Percentiles rank a stretch among this genome's conserved stretches.
Evolutionary conservation across 1,140 invertebrate species (phyloP).

Genomic region (Zophobas atratus): DNA sequence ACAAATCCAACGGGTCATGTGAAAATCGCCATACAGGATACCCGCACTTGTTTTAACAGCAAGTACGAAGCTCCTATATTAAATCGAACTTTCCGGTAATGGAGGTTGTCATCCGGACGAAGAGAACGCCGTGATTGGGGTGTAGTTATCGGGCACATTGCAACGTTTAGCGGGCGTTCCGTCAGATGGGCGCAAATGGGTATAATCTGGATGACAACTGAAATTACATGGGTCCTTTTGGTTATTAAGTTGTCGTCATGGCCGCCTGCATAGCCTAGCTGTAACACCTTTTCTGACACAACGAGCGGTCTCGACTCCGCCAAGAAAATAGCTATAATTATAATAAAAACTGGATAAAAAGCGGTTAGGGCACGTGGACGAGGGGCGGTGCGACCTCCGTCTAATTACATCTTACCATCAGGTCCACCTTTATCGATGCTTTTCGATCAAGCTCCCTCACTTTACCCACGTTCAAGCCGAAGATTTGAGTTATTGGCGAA

Average conservation of each 20-base stretch:
- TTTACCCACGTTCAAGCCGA: constrained; percentile 48
- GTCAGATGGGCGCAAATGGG: constrained; percentile 29
- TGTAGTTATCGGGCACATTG: constrained; percentile 3
- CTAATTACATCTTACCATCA: constrained; percentile 64
- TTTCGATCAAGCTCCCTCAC: constrained; percentile 61
- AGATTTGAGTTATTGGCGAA: constrained; percentile 15
- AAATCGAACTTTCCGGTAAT: constrained; percentile 15
- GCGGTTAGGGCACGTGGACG: constrained; percentile 63
- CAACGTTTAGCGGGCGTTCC: constrained; percentile 28
- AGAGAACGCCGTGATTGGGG: neutral
- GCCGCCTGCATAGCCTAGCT: constrained; percentile 49
- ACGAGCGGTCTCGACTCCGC: constrained; percentile 43
- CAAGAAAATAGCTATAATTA: constrained; percentile 64
- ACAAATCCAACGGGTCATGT: constrained; percentile 8
- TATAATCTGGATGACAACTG: constrained; percentile 57
- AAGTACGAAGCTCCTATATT: neutral
- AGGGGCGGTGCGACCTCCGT: constrained; percentile 61
- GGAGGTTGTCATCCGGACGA: neutral
- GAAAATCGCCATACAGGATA: neutral
- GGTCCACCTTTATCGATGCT: constrained; percentile 59
- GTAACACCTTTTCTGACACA: constrained; percentile 55
- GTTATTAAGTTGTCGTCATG: constrained; percentile 59
- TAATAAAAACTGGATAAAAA: constrained; percentile 63
- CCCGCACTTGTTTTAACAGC: constrained; percentile 11
- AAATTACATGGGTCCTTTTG: constrained; percentile 56